Conservation (phyloP, 2,797 vertebrate species). For the Danio kyathit region DNA sequence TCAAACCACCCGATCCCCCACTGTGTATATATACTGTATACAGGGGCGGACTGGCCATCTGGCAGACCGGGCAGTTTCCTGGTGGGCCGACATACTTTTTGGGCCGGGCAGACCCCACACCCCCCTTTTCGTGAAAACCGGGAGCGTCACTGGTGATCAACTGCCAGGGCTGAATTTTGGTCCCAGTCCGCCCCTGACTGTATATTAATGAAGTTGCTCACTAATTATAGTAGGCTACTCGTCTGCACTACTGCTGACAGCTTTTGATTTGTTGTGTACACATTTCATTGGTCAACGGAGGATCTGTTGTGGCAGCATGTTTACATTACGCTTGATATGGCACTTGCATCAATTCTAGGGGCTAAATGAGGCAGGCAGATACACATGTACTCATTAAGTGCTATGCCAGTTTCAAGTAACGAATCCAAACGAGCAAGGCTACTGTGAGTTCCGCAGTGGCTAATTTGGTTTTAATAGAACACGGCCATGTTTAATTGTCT, state of each 20-base stretch:
- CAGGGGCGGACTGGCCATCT: too few relatives aligned
- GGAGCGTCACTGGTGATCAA: too few relatives aligned
- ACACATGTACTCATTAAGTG: conserved; percentile 52
- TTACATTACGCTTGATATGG: conserved; percentile 28
- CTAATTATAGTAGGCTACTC: background rate
- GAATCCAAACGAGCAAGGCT: conserved; percentile 1
- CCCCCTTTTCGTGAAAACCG: too few relatives aligned
- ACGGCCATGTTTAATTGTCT: conserved; percentile 45
- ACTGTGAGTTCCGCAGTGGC: conserved; percentile 10
- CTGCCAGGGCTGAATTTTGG: too few relatives aligned
- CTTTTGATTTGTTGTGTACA: background rate
- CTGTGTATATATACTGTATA: too few relatives aligned
- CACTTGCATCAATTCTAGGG: conserved; percentile 7
- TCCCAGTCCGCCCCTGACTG: too few relatives aligned
- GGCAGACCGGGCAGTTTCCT: too few relatives aligned
- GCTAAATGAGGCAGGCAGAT: conserved; percentile 40
- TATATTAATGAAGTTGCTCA: background rate
- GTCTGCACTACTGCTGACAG: background rate
- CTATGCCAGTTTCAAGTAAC: conserved; percentile 30
- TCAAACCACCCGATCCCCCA: too few relatives aligned
- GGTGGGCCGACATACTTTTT: too few relatives aligned
- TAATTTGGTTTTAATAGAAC: conserved; percentile 46
- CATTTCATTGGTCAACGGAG: conserved; percentile 14
- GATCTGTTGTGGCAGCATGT: conserved; percentile 12
- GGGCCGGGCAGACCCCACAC: too few relatives aligned